Evolutionary conservation across 2,888 invertebrate species (phyloP).

Genomic region (Melangyna quadrimaculata): DNA sequence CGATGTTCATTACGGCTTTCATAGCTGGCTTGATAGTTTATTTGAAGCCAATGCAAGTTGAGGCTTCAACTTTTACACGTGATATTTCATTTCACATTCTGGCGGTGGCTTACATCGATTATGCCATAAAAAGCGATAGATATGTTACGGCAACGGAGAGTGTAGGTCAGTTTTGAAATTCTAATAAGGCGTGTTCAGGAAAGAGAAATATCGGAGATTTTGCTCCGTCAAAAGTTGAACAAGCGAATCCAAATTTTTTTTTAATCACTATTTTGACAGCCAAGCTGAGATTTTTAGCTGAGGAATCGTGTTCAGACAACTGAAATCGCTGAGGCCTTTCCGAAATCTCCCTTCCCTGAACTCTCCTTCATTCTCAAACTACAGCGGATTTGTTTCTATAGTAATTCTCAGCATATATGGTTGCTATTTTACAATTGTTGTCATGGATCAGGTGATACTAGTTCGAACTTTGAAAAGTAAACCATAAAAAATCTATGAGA

Average conservation of each 20-base stretch:
- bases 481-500: not conserved
- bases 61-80: conserved; percentile 70
- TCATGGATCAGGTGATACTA: conserved; percentile 74
- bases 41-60: conserved; percentile 82
- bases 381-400: conserved; percentile 11
- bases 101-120: conserved; percentile 73
- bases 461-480: conserved; percentile 66
- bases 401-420: conserved; percentile 73
- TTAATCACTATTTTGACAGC: too few relatives aligned
- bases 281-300: too few relatives aligned
- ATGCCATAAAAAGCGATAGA: conserved; percentile 68
- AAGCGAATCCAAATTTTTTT: too few relatives aligned
- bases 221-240: too few relatives aligned
- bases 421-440: conserved; percentile 72
- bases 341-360: too few relatives aligned
- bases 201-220: too few relatives aligned
- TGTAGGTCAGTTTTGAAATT: conserved; percentile 35
- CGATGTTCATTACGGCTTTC: conserved; percentile 84
- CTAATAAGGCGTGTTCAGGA: too few relatives aligned
- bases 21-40: conserved; percentile 83
- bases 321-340: too few relatives aligned
- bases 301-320: too few relatives aligned
- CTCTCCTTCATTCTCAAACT: too few relatives aligned
- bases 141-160: conserved; percentile 70
- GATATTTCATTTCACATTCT: conserved; percentile 75